Evolutionary conservation across 2,888 invertebrate species (phyloP).

Genomic region (Gandaritis pyraliata): DNA sequence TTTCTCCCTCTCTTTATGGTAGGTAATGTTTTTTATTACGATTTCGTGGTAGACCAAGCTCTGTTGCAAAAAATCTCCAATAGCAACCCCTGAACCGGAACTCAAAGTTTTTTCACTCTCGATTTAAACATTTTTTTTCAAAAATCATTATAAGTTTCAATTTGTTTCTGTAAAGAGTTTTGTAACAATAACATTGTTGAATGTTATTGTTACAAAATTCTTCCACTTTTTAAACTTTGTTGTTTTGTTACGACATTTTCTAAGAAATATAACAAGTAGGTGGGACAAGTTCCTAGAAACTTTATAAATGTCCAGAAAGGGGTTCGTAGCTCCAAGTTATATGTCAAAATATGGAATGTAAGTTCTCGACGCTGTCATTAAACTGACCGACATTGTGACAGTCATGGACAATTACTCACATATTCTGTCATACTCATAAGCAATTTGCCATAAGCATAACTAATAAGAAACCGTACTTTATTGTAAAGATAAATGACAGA

Average conservation of each 20-base stretch:
- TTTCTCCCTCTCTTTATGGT: not conserved
- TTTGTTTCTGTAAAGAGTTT: conserved; percentile 10
- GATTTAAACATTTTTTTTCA: not conserved
- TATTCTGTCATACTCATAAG: too few species aligned
- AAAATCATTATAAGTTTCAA: conserved; percentile 14
- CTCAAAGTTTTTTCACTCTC: not conserved
- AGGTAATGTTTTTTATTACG: not conserved
- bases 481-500: too few species aligned
- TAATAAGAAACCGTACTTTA: too few species aligned
- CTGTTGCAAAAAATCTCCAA: too few species aligned
- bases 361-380: not conserved
- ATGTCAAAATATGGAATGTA: not conserved
- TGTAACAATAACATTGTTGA: too few species aligned
- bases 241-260: conserved; percentile 2
- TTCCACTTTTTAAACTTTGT: conserved; percentile 5
- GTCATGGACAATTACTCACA: too few species aligned
- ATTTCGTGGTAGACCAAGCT: too few species aligned
- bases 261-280: conserved; percentile 5
- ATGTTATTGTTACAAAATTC: conserved; percentile 5
- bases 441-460: too few species aligned
- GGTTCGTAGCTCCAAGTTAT: not conserved
- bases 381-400: too few species aligned
- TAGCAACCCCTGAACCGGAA: too few species aligned
- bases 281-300: conserved; percentile 1
- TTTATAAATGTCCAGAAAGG: not conserved